Conservation (phyloP, 2,797 vertebrate species). For the Gallirallus australis region DNA sequence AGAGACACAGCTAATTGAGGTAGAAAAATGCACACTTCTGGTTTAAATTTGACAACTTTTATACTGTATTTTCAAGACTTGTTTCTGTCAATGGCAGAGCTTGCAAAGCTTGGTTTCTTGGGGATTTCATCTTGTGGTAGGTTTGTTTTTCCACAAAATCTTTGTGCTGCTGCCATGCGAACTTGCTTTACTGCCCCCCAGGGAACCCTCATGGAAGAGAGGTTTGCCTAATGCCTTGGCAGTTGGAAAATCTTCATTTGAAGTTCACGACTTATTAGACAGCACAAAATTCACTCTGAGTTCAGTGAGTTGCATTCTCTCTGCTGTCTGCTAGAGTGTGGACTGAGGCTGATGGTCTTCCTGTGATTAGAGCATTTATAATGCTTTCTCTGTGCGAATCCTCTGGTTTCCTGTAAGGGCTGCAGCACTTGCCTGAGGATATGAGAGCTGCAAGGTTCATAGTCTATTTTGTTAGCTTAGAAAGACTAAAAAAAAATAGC, state of each 20-base stretch:
- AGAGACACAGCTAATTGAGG: neutral
- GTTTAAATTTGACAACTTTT: neutral
- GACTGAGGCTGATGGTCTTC: neutral
- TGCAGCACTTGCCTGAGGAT: neutral
- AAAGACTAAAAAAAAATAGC: neutral
- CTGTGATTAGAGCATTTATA: neutral
- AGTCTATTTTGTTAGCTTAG: neutral
- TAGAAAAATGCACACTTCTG: neutral
- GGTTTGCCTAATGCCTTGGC: neutral
- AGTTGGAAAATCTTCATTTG: neutral
- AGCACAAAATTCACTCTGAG: neutral
- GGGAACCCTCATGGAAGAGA: neutral
- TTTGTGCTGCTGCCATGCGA: neutral
- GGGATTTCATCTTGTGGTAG: neutral
- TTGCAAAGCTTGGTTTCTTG: neutral
- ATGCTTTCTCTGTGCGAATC: neutral
- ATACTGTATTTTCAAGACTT: neutral
- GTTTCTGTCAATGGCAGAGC: neutral
- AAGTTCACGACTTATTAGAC: neutral
- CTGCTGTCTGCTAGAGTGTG: neutral
- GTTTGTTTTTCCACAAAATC: neutral
- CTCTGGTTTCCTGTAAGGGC: neutral
- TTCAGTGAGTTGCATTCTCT: neutral
- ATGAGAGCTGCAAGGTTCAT: neutral
- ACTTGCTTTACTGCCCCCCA: neutral